Percentiles rank a stretch among this genome's conserved stretches.
Conservation (phyloP, 2,113 vertebrate genomes). For the Corvus hawaiiensis region DNA sequence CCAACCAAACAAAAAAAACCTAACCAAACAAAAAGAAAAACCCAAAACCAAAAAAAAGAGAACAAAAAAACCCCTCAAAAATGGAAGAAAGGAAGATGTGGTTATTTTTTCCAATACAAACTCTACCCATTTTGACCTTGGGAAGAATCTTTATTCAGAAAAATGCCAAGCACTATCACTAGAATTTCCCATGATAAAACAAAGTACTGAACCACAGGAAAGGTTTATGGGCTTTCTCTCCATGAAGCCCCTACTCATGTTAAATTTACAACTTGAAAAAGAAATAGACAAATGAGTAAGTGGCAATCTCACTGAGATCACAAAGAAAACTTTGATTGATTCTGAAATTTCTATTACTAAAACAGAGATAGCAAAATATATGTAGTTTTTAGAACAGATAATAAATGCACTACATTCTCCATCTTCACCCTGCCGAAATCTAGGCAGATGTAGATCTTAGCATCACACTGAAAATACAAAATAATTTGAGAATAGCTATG, state of each 20-base stretch:
- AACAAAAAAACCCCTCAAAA: neutral
- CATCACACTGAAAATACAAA: neutral
- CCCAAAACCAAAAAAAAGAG: neutral
- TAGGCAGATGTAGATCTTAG: neutral
- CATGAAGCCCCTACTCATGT: neutral
- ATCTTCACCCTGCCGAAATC: neutral
- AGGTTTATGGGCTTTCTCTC: neutral
- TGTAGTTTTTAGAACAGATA: neutral
- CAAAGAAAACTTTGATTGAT: neutral
- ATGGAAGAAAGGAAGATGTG: neutral
- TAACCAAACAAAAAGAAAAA: neutral
- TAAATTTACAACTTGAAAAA: neutral
- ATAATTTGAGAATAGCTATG: neutral
- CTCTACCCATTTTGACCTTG: neutral
- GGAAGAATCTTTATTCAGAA: neutral
- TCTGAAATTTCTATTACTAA: neutral
- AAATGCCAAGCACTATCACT: neutral
- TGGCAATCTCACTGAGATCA: neutral
- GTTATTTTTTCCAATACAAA: neutral
- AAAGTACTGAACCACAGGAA: neutral
- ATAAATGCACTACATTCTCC: neutral
- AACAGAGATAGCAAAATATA: neutral
- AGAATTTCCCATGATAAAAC: neutral
- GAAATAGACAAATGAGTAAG: neutral
- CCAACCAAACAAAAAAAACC: neutral